Evolutionary conservation across 2,888 invertebrate species (phyloP), one percentile per base, ranked within the genome.

Genomic region (Drosophila birchii): DNA sequence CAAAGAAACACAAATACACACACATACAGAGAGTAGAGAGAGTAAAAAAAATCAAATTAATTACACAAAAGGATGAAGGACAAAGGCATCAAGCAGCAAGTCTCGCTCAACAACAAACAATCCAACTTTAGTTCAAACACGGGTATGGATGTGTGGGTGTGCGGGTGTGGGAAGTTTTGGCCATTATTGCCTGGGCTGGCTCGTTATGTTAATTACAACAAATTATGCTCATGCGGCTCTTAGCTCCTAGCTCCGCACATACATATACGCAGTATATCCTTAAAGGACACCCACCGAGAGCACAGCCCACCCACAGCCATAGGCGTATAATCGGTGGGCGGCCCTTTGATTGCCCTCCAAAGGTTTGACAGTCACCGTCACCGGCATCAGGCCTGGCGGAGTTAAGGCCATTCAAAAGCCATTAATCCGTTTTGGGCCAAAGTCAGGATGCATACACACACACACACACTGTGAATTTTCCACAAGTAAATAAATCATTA

Each of bases 131-230:
- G 59, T 54, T 47, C 75, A 57, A 58, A 66, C 58, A 70, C 49
- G 43, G 0, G 41, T 41, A 2, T 36, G 60, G 51, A 51, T 67
- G 70, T 60, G 61, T 16, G 60, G 44, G 39, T 47, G n/a, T 53
- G 41, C 39, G 64, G 56, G 60, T 59, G 71, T 68, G 69, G 62
- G 62, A 76, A 77, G 62, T 75, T 75, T 75, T 70, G 79, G 75
- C 80, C 81, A 76, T 86, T 84, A 88, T 84, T 86, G 84, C 86
- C 75, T 80, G 83, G 83, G 86, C 64, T 80, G 78, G 64, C 84
- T 84, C 89, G 87, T 88, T 84, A 80, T 81, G 80, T 87, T 90
- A 90, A 88, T 90, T 90, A 84, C 89, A 90, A 80, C 85, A 87
- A 88, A 88, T 88, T 87, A 89, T 87, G 87, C 89, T 89, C 78